Evolutionary conservation across 1,140 invertebrate genomes (phyloP), one percentile per base, ranked within the genome.

Genomic region (Zaprionus africanus): DNA sequence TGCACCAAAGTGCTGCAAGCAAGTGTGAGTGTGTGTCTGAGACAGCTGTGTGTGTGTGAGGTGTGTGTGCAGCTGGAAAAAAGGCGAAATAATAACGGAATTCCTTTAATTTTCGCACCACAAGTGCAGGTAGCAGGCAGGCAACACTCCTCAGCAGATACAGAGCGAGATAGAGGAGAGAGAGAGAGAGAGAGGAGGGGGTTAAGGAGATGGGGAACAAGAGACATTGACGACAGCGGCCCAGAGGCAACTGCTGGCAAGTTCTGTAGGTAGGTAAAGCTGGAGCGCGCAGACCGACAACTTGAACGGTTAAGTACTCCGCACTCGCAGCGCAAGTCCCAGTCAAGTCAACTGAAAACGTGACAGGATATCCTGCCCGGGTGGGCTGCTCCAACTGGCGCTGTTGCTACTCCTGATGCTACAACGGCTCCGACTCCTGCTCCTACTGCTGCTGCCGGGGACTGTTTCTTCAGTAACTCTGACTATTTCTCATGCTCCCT

Each of bases 261-360:
- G 7, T 41, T 1, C 38, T 64, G 60, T 36, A 76, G 67, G 60
- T 36, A 76, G 67, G 67, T 60, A 54, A n/a, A 71, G 54, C 60
- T 70, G 22, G 24, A 66, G 61, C 26, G 49, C 68, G 69, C 68
- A 72, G 75, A 61, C 75, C 68, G 70, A 75, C 84, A 88, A 90
- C 85, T 88, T 88, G 85, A 88, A 88, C 85, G 85, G 85, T 88
- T 88, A 88, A 88, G 85, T 85, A 88, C 85, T 88, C 57, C 66
- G 41, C 84, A 78, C 66, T 82, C 83, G 70, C 81, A 90, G 71
- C 78, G 78, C 41, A 46, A 46, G 41, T 46, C 41, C n/a, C 84
- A 88, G 84, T 88, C 84, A 88, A 88, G 84, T 88, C 84, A 90
- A 90, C 84, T 90, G 85, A 90, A 88, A 88, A 88, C 84, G 84